Evolutionary conservation across 1,140 invertebrate genomes (phyloP).

Genomic region (Leptoteleia sp.): DNA sequence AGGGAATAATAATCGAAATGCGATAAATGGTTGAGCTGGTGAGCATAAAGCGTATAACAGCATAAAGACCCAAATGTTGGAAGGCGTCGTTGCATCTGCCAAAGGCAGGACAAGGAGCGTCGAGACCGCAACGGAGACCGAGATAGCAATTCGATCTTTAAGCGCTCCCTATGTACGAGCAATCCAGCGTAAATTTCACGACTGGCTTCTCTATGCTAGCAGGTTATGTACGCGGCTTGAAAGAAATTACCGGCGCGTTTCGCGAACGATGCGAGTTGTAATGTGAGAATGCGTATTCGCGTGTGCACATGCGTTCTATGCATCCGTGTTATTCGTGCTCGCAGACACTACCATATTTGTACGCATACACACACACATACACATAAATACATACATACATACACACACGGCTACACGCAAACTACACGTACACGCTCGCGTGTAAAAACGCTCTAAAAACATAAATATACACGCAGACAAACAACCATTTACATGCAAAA

Average conservation of each 20-base stretch:
- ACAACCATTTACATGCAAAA: too few species aligned
- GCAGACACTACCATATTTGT: too few species aligned
- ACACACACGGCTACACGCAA: too few species aligned
- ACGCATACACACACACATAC: too few species aligned
- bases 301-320: not conserved
- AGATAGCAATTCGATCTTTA: constrained; percentile 50
- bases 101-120: constrained; percentile 9
- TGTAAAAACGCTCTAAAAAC: too few species aligned
- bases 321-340: too few species aligned
- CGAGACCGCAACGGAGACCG: constrained; percentile 17
- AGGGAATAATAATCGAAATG: not conserved
- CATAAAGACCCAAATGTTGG: constrained; percentile 39
- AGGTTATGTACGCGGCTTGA: constrained; percentile 60
- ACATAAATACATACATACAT: too few species aligned
- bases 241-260: too few species aligned
- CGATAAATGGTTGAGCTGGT: constrained; percentile 2
- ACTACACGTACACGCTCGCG: too few species aligned
- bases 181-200: constrained; percentile 74
- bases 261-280: too few species aligned
- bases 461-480: too few species aligned
- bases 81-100: constrained; percentile 31
- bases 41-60: not conserved
- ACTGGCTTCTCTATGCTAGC: constrained; percentile 68
- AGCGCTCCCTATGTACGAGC: constrained; percentile 61
- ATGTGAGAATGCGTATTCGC: too few species aligned